phyloP scores from a whole-genome alignment of 2,888 invertebrate species.

The Nomada ruficornis region DNA sequence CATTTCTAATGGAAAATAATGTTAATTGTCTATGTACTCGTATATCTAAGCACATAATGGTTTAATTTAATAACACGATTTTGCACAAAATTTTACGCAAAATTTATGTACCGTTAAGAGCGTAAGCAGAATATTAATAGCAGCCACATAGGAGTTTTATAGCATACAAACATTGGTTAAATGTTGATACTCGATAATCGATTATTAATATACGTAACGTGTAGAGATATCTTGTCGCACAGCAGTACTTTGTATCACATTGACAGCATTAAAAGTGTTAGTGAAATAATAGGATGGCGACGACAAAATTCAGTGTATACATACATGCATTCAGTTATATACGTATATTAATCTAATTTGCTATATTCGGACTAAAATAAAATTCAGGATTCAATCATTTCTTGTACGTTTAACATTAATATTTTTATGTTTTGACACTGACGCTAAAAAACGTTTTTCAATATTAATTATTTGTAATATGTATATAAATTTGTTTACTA shows the following conservation, averaged over 20 bases:
- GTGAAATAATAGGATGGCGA: conserved; percentile 11
- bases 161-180: conserved; percentile 41
- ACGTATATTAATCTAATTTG: neutral
- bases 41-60: neutral
- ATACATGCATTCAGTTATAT: neutral
- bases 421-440: neutral
- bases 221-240: conserved; percentile 20
- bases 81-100: conserved; percentile 22
- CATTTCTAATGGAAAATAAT: neutral
- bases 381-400: neutral
- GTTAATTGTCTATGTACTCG: no score
- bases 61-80: conserved; percentile 13
- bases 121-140: conserved; percentile 41
- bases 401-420: neutral
- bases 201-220: conserved; percentile 47
- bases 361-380: neutral
- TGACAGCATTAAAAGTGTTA: conserved; percentile 20
- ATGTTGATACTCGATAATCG: conserved; percentile 55
- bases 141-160: conserved; percentile 24
- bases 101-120: conserved; percentile 30
- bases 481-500: neutral
- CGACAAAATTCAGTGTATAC: neutral
- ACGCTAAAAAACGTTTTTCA: neutral
- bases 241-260: conserved; percentile 17
- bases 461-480: neutral